Conservation (phyloP, 2,113 vertebrate species). For the Erpornis zantholeuca region DNA sequence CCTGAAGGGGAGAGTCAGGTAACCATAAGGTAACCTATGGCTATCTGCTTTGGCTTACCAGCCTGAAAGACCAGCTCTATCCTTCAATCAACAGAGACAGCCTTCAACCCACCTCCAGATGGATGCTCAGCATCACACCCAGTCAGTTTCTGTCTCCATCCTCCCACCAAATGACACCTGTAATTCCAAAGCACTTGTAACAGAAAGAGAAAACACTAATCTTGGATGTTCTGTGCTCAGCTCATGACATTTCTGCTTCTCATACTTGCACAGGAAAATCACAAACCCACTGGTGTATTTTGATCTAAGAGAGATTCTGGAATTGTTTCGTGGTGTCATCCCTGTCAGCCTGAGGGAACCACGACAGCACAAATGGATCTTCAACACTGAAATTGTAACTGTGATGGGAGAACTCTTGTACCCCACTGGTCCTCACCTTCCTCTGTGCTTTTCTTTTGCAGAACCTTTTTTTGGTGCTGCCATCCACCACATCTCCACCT, state of each 20-base stretch:
- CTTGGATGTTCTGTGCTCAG: neutral
- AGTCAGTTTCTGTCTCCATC: neutral
- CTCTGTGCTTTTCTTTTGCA: neutral
- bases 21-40: fast-evolving
- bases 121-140: neutral
- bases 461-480: neutral
- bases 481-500: neutral
- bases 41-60: neutral
- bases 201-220: neutral
- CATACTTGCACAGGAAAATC: neutral
- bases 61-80: neutral
- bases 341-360: neutral
- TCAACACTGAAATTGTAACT: neutral
- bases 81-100: neutral
- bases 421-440: too few species aligned
- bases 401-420: neutral
- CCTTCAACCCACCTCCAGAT: neutral
- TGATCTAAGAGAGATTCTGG: neutral
- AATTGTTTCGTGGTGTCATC: neutral
- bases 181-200: neutral
- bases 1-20: neutral
- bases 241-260: neutral
- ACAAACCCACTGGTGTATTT: neutral
- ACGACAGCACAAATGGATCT: neutral
- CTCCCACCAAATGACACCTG: neutral